Conservation (phyloP, 2,797 vertebrate species). For the Malacoraja senta region DNA sequence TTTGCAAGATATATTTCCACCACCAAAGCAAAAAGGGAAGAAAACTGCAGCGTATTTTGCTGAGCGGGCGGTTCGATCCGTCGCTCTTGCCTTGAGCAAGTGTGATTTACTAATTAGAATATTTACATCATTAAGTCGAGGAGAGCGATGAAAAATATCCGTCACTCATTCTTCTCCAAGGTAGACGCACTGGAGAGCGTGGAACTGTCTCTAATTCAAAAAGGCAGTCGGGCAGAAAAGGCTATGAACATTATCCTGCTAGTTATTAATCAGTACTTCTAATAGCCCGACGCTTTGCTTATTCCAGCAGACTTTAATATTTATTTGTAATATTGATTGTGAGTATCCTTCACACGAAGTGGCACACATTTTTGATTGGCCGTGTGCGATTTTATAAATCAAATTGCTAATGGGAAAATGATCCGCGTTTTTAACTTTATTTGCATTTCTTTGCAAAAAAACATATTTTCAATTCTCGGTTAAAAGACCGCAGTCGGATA, state of each 20-base stretch:
- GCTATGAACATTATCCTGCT: slow-evolving; percentile 71
- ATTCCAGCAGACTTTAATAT: slow-evolving; percentile 47
- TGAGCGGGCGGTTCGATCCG: not conserved
- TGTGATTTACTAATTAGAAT: slow-evolving; percentile 80
- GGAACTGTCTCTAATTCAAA: slow-evolving; percentile 78
- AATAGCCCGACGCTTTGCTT: slow-evolving; percentile 52
- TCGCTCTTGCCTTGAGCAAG: slow-evolving; percentile 62
- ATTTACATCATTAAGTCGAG: slow-evolving; percentile 79
- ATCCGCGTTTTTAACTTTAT: slow-evolving; percentile 8
- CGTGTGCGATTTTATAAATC: slow-evolving; percentile 31
- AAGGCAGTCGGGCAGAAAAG: slow-evolving; percentile 76
- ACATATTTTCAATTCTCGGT: not conserved
- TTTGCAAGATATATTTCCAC: slow-evolving; percentile 32
- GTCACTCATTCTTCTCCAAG: slow-evolving; percentile 83
- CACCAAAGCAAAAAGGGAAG: not conserved
- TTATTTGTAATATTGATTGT: slow-evolving; percentile 53
- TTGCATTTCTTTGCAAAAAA: slow-evolving; percentile 18
- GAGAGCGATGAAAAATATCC: slow-evolving; percentile 61
- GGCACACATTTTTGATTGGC: slow-evolving; percentile 48
- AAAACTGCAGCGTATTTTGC: not conserved
- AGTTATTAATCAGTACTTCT: slow-evolving; percentile 70
- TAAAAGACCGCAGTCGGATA: not conserved
- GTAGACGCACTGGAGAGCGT: slow-evolving; percentile 83
- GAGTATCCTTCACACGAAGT: slow-evolving; percentile 55
- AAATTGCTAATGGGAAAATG: slow-evolving; percentile 30